Evolutionary conservation across 1,140 invertebrate species (phyloP).

Genomic region (Stegodyphus mimosarum): DNA sequence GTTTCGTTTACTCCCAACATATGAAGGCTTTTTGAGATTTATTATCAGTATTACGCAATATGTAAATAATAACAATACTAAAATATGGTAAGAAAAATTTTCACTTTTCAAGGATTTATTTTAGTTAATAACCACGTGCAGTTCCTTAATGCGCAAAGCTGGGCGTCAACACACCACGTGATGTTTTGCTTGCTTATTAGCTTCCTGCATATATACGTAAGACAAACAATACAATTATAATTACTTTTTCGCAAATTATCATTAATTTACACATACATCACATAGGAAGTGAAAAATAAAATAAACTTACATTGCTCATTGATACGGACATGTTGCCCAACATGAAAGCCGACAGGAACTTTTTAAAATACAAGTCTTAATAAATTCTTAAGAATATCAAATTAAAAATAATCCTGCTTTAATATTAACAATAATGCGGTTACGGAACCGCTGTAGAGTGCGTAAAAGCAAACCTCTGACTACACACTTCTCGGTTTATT

Average conservation of each 20-base stretch:
- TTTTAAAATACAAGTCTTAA: constrained; percentile 10
- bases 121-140: constrained; percentile 10
- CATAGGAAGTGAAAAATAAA: background rate
- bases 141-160: constrained; percentile 19
- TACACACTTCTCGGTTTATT: no score
- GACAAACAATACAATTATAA: background rate
- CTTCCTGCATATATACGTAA: no score
- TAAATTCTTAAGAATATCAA: constrained; percentile 12
- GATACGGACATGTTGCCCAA: constrained; percentile 44
- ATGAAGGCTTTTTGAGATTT: no score
- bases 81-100: no score
- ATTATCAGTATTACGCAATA: no score
- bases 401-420: constrained; percentile 50
- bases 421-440: constrained; percentile 18
- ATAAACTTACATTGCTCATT: constrained; percentile 49
- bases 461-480: background rate
- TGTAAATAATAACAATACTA: no score
- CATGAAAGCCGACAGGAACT: constrained; percentile 32
- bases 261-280: background rate
- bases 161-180: constrained; percentile 52
- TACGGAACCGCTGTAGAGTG: constrained; percentile 9
- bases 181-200: background rate
- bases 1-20: background rate
- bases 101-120: background rate
- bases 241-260: background rate